phyloP scores from a whole-genome alignment of 2,797 vertebrate species.

The Myripristis jacobus region DNA sequence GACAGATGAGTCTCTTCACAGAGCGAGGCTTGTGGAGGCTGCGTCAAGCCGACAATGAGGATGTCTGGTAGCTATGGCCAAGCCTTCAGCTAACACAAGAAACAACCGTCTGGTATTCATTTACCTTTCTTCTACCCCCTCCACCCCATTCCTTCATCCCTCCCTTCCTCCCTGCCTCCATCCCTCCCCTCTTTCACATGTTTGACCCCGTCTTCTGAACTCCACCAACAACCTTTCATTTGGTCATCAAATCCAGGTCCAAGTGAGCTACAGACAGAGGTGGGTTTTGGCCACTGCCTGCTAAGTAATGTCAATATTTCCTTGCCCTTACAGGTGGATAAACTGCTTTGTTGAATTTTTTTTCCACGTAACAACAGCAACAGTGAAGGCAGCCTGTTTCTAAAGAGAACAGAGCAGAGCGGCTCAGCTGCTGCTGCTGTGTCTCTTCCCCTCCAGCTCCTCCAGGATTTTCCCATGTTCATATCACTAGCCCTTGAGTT shows the following conservation, averaged over 20 bases:
- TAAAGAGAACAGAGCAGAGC: slow-evolving; percentile 53
- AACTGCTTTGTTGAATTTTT: slow-evolving; percentile 40
- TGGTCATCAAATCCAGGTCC: slow-evolving; percentile 45
- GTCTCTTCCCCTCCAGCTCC: slow-evolving; percentile 81
- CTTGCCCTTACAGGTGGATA: slow-evolving; percentile 33
- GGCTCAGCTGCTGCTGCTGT: slow-evolving; percentile 82
- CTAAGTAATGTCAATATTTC: slow-evolving; percentile 60
- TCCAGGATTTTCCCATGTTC: slow-evolving; percentile 88
- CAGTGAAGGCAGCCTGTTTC: slow-evolving; percentile 39
- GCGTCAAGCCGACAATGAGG: slow-evolving; percentile 50
- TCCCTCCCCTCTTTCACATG: slow-evolving; percentile 58
- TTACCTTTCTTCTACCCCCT: slow-evolving; percentile 65
- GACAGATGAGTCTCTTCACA: slow-evolving; percentile 46
- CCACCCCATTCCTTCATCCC: slow-evolving; percentile 47
- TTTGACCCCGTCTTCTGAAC: slow-evolving; percentile 62
- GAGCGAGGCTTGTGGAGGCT: slow-evolving; percentile 31
- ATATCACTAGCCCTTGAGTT: slow-evolving; percentile 88
- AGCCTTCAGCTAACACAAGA: slow-evolving; percentile 64
- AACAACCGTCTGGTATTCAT: slow-evolving; percentile 68
- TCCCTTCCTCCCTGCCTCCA: slow-evolving; percentile 27
- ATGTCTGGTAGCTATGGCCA: slow-evolving; percentile 51
- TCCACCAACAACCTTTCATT: slow-evolving; percentile 51
- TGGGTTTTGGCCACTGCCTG: slow-evolving; percentile 27
- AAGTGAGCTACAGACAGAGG: slow-evolving; percentile 44
- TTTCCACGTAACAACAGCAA: slow-evolving; percentile 27